A percentile compares a stretch with the other conserved stretches of the same genome.
Evolutionary conservation across 2,113 vertebrate species (phyloP).

Genomic region (Xerus inauris): DNA sequence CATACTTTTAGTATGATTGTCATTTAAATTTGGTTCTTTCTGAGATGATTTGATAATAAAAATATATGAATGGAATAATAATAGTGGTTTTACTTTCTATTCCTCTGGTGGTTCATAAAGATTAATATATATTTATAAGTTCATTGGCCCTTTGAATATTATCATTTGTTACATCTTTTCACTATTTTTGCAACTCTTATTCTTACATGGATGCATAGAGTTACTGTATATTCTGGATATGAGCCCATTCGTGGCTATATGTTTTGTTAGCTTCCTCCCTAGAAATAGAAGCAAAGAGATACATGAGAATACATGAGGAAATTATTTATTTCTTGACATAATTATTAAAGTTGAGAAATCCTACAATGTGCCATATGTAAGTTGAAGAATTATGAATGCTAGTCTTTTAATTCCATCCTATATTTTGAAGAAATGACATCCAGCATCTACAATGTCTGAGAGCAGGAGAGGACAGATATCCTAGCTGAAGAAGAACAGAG

Average conservation of each 20-base stretch:
- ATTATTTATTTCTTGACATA: not conserved
- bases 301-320: not conserved
- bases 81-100: not conserved
- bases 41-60: not conserved
- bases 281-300: not conserved
- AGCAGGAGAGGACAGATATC: not conserved
- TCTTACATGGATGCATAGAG: not conserved
- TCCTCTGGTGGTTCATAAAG: not conserved
- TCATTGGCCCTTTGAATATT: not conserved
- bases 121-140: not conserved
- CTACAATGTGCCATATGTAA: not conserved
- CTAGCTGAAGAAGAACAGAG: not conserved
- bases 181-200: not conserved
- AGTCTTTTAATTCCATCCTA: no score
- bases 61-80: not conserved
- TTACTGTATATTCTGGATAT: not conserved
- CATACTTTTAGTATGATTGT: not conserved
- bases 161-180: not conserved
- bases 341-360: not conserved
- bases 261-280: not conserved
- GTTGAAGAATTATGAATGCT: not conserved
- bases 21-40: not conserved
- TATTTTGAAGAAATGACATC: accelerated
- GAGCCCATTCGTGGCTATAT: not conserved
- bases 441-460: not conserved